Evolutionary conservation across 1,140 invertebrate species (phyloP), one percentile per base, ranked within the genome.

Genomic region (Amyelois transitella): DNA sequence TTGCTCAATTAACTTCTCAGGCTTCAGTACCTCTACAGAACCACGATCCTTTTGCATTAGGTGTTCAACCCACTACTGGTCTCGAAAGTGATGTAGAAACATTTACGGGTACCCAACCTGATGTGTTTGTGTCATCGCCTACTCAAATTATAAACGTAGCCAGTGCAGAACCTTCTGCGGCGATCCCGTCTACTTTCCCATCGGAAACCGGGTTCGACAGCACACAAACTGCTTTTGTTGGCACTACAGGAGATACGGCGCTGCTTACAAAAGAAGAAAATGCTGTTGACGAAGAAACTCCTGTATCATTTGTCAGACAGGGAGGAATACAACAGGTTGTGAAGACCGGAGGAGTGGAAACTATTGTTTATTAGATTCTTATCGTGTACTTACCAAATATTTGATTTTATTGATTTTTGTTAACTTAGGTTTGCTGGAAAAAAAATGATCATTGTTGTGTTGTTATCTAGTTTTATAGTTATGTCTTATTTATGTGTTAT

Each of bases 251-350:
- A 6, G 57, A 62, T 24, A 65, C 72, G 7, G 55, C 69, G 0
- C 65, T 70, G 14, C 47, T 77, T 4, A 63, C 72, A 0, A 50
- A 66, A 17, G 66, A 62, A 19, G 70, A 69, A 18, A 64, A 51
- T 38, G 43, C 58, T 1, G 53, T 62, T n/a, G 55, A 43, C 2
- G 75, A 77, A n/a, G 75, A 80, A 6, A 64, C 64, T 0, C 78
- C 80, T 2, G 72, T 77, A 1, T 66, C 76, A 0, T 84, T 73
- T 48, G 54, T 65, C 6, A 61, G 81, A 21, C 72, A 77, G 47
- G 83, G 72, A 20, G 83, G 83, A 0, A 72, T 85, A 56, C 77
- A 81, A 50, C 69, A 81, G 20, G 60, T 61, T 6, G 56, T 75
- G 17, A 77, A 81, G 2, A 84, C 75, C 0, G 79, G 72, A 14